Percentiles rank a stretch among this genome's conserved stretches.
Evolutionary conservation across 1,140 invertebrate genomes (phyloP).

Genomic region (silkworm (Bombyx mori)): ASM3026992v2 NC_085124.1:4905501-4906000

Average conservation of each 20-base stretch:
- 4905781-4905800: constrained; percentile 52
- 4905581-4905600: too few species aligned
- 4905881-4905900: too few species aligned
- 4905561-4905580: too few species aligned
- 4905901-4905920: background rate
- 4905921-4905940: background rate
- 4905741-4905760: constrained; percentile 57
- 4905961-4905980: too few species aligned
- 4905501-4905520: too few species aligned
- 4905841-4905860: background rate
- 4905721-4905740: constrained; percentile 44
- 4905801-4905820: constrained; percentile 33
- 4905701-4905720: constrained; percentile 33
- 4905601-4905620: too few species aligned
- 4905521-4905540: too few species aligned
- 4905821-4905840: constrained; percentile 23
- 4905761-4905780: constrained; percentile 67
- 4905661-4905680: background rate
- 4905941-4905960: background rate
- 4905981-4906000: too few species aligned
- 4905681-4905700: constrained; percentile 7
- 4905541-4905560: too few species aligned
- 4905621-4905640: background rate
- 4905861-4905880: too few species aligned
- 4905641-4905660: too few species aligned